These are phyloP conservation scores for Aspidapion aeneum DNA, from an alignment of 2,888 invertebrate genomes.

Conservation along the genomic window DNA sequence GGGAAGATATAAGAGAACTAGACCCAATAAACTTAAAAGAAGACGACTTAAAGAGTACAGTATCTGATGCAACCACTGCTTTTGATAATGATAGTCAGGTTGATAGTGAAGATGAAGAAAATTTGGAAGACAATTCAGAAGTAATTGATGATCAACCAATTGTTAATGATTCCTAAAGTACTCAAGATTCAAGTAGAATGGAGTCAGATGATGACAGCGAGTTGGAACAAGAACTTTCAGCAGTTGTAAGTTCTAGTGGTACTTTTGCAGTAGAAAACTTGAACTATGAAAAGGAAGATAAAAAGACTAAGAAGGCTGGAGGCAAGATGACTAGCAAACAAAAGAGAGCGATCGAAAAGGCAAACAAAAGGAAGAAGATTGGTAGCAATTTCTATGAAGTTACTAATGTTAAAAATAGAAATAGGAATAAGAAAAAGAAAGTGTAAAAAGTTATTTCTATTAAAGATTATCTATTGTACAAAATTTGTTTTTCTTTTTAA, in stretches of 20 bases:
- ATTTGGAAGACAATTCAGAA: slow-evolving; percentile 8
- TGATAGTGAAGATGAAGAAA: slow-evolving; percentile 39
- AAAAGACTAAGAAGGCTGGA: slow-evolving; percentile 30
- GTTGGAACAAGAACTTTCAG: slow-evolving; percentile 46
- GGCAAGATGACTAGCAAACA: slow-evolving; percentile 73
- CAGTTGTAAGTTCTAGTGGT: slow-evolving; percentile 45
- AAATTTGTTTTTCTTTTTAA: too few species aligned
- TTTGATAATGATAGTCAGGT: slow-evolving; percentile 3
- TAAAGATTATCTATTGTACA: neutral
- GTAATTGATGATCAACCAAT: neutral
- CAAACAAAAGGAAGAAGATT: slow-evolving; percentile 73
- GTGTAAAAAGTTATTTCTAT: slow-evolving; percentile 1
- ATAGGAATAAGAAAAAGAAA: slow-evolving; percentile 64
- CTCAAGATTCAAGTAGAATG: slow-evolving; percentile 28
- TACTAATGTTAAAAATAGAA: slow-evolving; percentile 84
- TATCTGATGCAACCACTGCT: slow-evolving; percentile 19
- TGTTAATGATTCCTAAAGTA: neutral
- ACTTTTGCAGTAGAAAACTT: slow-evolving; percentile 49
- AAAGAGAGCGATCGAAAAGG: slow-evolving; percentile 68
- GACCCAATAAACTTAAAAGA: slow-evolving; percentile 43
- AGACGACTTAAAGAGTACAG: neutral
- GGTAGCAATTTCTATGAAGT: slow-evolving; percentile 90
- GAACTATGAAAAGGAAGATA: slow-evolving; percentile 25
- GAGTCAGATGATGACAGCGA: slow-evolving; percentile 61
- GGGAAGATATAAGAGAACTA: slow-evolving; percentile 57